Base-by-base conservation (phyloP, 2,888 invertebrate species). In the Drosophila robusta region DNA sequence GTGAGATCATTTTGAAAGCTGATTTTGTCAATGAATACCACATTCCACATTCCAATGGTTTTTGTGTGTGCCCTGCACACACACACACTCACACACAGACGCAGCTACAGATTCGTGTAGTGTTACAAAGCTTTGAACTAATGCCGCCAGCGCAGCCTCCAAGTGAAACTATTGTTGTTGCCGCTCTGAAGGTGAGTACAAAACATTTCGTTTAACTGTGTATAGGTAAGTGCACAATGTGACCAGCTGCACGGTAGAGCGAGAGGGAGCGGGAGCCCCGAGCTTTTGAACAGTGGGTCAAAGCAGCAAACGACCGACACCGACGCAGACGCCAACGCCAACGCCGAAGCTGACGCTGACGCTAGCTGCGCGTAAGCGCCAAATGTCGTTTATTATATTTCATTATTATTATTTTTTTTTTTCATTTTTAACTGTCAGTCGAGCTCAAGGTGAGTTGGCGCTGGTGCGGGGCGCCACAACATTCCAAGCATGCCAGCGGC, bases 1-100 rank as follows among this genome's bases (percentile, higher is more conserved):
- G 92, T 92, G 92, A 92, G 92, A 92, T 92, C 92, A 92, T 92
- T 92, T 92, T 92, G 92, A 92, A 92, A 92, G 92, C 92, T 92
- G 92, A 92, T 92, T 92, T 92, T 92, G 92, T 92, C 91, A 91
- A 91, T 91, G 91, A 92, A 91, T 87, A 87, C 91, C 87, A 90
- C 90, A 90, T 88, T 85, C 89, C 84, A 85, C 85, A 82, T 85
- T 85, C 82, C 88, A 74, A 71, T 75, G 72, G 34, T 65, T 64
- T 70, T 74, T 63, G 56, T 65, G 56, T 78, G 63, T 76, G 72
- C 80, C 78, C 68, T 71, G 44, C 63, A 73, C 58, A 55, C 50
- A 68, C 36, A 68, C 42, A 67, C 66, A 74, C 56, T 26, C 54
- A 29, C 41, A 46, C 12, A 8, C 14, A 22, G 41, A 66, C 64